phyloP scores from a whole-genome alignment of 2,797 vertebrate species.

The Valencia hispanica region DNA sequence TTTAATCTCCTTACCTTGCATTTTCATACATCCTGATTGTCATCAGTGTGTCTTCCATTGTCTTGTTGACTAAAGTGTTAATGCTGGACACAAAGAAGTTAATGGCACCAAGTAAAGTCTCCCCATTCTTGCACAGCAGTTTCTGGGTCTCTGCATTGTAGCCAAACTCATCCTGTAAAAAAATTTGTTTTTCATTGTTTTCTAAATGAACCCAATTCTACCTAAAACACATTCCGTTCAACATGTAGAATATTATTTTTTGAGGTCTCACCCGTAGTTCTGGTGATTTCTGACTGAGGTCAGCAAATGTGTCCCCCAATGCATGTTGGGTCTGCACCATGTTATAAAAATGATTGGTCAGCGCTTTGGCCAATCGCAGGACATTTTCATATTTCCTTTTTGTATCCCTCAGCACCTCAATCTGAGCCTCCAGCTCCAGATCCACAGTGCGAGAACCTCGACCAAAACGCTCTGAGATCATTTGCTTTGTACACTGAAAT shows the following conservation, averaged over 20 bases:
- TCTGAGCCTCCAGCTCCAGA: conserved; percentile 95
- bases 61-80: conserved; percentile 97
- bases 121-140: conserved; percentile 95
- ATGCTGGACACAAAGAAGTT: conserved; percentile 99
- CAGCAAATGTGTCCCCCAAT: conserved; percentile 93
- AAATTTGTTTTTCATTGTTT: not conserved
- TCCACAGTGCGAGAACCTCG: conserved; percentile 94
- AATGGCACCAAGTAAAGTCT: conserved; percentile 93
- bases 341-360: conserved; percentile 96
- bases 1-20: conserved; percentile 82
- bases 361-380: conserved; percentile 88
- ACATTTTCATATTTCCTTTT: conserved; percentile 94
- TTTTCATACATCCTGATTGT: conserved; percentile 96
- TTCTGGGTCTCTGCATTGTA: conserved; percentile 98
- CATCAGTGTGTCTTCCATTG: conserved; percentile 97
- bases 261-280: conserved; percentile 88
- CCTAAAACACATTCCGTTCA: not conserved
- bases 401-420: conserved; percentile 93
- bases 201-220: not conserved
- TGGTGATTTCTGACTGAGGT: conserved; percentile 98
- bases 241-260: not conserved
- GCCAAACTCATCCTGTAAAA: conserved; percentile 92
- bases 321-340: conserved; percentile 97
- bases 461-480: conserved; percentile 94
- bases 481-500: conserved; percentile 93